phyloP scores from a whole-genome alignment of 2,888 invertebrate species.

The Limnephilus lunatus region DNA sequence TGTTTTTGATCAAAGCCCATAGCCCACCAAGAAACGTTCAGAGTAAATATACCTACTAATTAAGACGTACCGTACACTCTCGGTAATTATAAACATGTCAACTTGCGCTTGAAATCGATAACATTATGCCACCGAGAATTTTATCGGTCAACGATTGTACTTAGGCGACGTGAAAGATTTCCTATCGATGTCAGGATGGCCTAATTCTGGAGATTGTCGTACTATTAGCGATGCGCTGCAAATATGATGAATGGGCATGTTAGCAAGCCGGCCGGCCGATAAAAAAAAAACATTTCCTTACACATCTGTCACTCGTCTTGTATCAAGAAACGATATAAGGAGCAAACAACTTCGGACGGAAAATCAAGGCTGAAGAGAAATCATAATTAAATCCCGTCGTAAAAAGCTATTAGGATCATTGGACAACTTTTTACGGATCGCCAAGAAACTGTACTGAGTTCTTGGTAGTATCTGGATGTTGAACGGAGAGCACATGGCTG shows the following conservation, averaged over 20 bases:
- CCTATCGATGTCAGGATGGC: not conserved
- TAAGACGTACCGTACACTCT: not conserved
- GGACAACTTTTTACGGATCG: conserved; percentile 46
- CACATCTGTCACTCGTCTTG: conserved; percentile 57
- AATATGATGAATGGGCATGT: not conserved
- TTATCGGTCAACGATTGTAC: not conserved
- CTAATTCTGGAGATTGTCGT: not conserved
- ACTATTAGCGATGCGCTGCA: not conserved
- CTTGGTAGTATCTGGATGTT: conserved; percentile 14
- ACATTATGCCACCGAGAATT: not conserved
- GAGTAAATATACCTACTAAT: not conserved
- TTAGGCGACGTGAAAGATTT: not conserved
- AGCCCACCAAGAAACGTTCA: not conserved
- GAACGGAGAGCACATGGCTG: conserved; percentile 13
- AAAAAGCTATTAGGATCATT: conserved; percentile 36
- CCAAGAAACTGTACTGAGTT: conserved; percentile 41
- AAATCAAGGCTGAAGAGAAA: conserved; percentile 35
- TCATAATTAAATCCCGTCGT: conserved; percentile 26
- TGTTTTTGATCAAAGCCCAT: not conserved
- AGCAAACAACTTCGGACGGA: conserved; percentile 49
- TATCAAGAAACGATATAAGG: conserved; percentile 62
- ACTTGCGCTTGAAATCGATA: not conserved
- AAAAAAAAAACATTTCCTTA: conserved; percentile 2
- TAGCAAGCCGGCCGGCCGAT: not conserved
- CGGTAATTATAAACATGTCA: not conserved